Conservation (phyloP, 53 echinoderm and acorn worm species). For the Crossaster papposus region DNA sequence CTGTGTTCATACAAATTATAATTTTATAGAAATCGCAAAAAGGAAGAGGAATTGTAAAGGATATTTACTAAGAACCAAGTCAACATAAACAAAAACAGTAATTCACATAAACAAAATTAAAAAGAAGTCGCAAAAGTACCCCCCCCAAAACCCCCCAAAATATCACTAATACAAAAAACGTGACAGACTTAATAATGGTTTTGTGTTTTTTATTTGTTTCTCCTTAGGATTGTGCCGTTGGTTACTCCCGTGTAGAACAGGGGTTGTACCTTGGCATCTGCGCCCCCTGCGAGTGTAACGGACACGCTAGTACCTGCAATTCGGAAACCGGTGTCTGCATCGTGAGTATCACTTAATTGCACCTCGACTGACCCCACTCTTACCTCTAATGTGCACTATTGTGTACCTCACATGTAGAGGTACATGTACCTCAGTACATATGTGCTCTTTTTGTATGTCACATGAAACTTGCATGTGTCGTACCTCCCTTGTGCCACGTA, state of each 20-base stretch:
- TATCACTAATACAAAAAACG: not conserved
- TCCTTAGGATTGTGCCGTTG: conserved; percentile 93
- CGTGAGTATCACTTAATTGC: conserved; percentile 65
- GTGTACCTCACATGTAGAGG: not conserved
- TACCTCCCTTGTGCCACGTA: not conserved
- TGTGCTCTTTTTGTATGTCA: not conserved
- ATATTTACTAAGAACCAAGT: not conserved
- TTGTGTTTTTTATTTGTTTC: not conserved
- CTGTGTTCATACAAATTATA: not conserved
- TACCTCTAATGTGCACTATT: not conserved
- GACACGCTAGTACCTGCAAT: conserved; percentile 84
- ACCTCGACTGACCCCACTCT: not conserved
- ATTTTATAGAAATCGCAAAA: not conserved
- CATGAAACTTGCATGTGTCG: not conserved
- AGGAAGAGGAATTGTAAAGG: not conserved
- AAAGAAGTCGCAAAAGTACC: no score
- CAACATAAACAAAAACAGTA: no score
- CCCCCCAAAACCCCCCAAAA: not conserved
- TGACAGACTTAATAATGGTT: not conserved
- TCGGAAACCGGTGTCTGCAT: conserved; percentile 89
- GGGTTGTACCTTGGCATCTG: conserved; percentile 93
- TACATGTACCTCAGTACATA: no score
- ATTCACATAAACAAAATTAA: no score
- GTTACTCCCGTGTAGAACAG: conserved; percentile 84
- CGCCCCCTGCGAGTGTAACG: conserved; percentile 85